Evolutionary conservation across 2,797 vertebrate genomes (phyloP).

Genomic region (Schizopygopsis pylzovi): DNA sequence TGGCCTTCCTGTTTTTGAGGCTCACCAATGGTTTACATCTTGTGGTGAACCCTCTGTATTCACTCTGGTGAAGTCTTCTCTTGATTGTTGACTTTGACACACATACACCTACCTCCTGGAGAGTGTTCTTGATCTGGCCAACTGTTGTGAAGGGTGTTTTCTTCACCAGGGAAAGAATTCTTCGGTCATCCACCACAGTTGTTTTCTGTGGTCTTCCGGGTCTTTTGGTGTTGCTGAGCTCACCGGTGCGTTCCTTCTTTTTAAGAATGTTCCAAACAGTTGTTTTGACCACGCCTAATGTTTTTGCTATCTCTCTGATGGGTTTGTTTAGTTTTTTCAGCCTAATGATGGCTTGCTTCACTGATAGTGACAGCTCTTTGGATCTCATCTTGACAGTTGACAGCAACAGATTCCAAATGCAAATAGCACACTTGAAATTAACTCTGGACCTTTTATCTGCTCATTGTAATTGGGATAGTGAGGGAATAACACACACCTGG

Average conservation of each 20-base stretch:
- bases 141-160: conserved; percentile 52
- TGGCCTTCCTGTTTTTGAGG: too few species aligned
- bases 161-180: conserved; percentile 52
- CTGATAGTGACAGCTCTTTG: conserved; percentile 48
- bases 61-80: too few species aligned
- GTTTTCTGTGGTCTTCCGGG: conserved; percentile 56
- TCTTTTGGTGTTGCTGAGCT: conserved; percentile 57
- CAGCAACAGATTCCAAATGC: too few species aligned
- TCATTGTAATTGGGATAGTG: too few species aligned
- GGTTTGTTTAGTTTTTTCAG: conserved; percentile 56
- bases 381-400: too few species aligned
- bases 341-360: conserved; percentile 58
- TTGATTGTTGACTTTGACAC: too few species aligned
- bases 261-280: conserved; percentile 52
- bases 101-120: conserved; percentile 48
- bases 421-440: too few species aligned
- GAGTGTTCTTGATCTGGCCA: conserved; percentile 48
- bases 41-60: too few species aligned
- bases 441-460: too few species aligned
- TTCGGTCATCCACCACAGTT: conserved; percentile 55
- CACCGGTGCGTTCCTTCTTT: conserved; percentile 49
- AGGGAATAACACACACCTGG: too few species aligned
- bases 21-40: too few species aligned
- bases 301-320: conserved; percentile 22
- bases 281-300: conserved; percentile 35